Evolutionary conservation across 53 echinoderm and acorn worm genomes (phyloP).

Genomic region (Paracentrotus lividus): DNA sequence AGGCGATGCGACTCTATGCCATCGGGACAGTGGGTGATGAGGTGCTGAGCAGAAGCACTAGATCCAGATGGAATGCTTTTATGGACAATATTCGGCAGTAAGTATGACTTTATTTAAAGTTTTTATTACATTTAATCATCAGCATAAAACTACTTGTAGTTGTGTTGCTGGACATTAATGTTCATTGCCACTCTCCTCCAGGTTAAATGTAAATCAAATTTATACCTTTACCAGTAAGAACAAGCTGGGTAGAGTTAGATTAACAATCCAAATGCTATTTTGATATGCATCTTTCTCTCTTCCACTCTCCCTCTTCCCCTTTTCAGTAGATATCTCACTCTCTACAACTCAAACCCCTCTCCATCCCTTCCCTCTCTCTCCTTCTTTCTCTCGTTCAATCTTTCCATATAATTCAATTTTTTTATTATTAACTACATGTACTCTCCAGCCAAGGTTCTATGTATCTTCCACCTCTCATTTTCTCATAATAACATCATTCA

Average conservation of each 20-base stretch:
- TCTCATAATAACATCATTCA: no score
- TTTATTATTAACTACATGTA: no score
- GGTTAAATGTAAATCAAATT: no score
- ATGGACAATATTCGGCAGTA: slow-evolving; percentile 43
- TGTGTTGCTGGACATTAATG: no score
- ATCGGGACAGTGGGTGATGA: slow-evolving; percentile 39
- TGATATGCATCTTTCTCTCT: not conserved
- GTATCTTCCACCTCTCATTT: not conserved
- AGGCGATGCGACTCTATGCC: slow-evolving; percentile 55
- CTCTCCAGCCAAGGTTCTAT: no score
- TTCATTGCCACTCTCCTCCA: no score
- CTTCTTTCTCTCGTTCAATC: not conserved
- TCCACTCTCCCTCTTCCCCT: not conserved
- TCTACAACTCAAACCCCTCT: not conserved
- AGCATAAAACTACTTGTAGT: no score
- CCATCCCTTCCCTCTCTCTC: not conserved
- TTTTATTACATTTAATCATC: no score
- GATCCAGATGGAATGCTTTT: slow-evolving; percentile 41
- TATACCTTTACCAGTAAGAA: no score
- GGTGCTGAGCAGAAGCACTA: not conserved
- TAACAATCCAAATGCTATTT: no score
- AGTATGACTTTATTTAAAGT: slow-evolving; percentile 8
- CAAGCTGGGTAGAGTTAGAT: no score
- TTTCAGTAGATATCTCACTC: not conserved
- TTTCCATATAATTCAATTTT: no score